phyloP scores from a whole-genome alignment of 2,797 vertebrate genomes.

The Chaunax sp. region DNA sequence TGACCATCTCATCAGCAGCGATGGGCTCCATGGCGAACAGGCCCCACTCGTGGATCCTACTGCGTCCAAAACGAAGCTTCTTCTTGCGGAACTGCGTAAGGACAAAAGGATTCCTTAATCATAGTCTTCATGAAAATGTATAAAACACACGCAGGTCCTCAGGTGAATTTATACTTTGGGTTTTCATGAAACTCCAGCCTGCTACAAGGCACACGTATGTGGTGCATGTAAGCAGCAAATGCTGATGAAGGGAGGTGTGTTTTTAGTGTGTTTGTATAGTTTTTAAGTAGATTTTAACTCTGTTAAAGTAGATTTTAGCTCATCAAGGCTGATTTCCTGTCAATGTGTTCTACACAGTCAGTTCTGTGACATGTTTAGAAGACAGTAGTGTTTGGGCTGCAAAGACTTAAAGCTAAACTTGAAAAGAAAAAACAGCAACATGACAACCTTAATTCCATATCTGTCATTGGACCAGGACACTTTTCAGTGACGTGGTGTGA shows the following conservation, averaged over 20 bases:
- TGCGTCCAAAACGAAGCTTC: constrained; percentile 92
- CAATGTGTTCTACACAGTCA: too few species aligned
- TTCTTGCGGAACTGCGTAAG: constrained; percentile 91
- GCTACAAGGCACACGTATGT: too few species aligned
- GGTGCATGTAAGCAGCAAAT: background rate
- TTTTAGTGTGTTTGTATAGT: background rate
- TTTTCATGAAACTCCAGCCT: background rate
- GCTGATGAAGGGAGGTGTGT: too few species aligned
- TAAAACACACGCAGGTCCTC: background rate
- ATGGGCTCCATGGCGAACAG: constrained; percentile 96
- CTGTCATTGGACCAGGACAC: background rate
- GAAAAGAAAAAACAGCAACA: too few species aligned
- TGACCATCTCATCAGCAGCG: constrained; percentile 95
- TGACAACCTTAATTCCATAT: too few species aligned
- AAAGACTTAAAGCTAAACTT: background rate
- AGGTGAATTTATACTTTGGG: background rate
- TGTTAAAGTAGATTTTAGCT: too few species aligned
- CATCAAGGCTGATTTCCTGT: background rate
- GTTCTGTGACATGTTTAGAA: too few species aligned
- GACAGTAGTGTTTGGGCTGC: too few species aligned
- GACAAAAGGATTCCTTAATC: background rate
- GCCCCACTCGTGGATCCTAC: constrained; percentile 95
- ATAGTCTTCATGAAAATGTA: background rate
- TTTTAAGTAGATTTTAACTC: background rate
- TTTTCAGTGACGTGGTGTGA: too few species aligned